phyloP scores from a whole-genome alignment of 1,140 invertebrate genomes.

The Temnothorax curvispinosus region DNA sequence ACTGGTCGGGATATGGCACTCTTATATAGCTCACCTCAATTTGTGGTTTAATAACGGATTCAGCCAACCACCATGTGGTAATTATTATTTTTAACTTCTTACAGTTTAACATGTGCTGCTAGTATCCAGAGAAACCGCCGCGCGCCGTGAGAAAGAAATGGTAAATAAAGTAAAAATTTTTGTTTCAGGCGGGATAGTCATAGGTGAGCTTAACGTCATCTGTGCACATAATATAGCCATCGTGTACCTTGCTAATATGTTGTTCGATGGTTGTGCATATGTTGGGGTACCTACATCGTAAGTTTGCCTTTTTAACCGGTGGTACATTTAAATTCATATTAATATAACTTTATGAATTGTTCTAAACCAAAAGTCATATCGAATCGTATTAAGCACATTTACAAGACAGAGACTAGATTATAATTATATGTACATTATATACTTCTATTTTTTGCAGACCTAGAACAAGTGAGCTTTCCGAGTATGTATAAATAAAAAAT shows the following conservation, averaged over 20 bases:
- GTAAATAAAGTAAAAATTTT: not conserved
- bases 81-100: not conserved
- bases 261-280: not conserved
- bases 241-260: not conserved
- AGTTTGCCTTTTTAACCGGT: not conserved
- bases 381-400: not conserved
- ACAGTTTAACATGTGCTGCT: too few relatives aligned
- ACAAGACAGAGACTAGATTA: not conserved
- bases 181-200: not conserved
- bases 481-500: not conserved
- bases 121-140: not conserved
- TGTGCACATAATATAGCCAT: not conserved
- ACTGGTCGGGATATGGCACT: not conserved
- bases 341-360: not conserved
- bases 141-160: too few relatives aligned
- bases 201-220: too few relatives aligned
- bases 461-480: not conserved
- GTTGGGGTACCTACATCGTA: not conserved
- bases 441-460: not conserved
- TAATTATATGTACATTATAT: not conserved
- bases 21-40: not conserved
- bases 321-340: not conserved
- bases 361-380: not conserved
- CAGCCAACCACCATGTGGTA: constrained; percentile 52
- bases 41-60: constrained; percentile 9